These are phyloP conservation scores for Caerostris darwini DNA, from an alignment of 1,140 invertebrate genomes.

Conservation along the genomic window DNA sequence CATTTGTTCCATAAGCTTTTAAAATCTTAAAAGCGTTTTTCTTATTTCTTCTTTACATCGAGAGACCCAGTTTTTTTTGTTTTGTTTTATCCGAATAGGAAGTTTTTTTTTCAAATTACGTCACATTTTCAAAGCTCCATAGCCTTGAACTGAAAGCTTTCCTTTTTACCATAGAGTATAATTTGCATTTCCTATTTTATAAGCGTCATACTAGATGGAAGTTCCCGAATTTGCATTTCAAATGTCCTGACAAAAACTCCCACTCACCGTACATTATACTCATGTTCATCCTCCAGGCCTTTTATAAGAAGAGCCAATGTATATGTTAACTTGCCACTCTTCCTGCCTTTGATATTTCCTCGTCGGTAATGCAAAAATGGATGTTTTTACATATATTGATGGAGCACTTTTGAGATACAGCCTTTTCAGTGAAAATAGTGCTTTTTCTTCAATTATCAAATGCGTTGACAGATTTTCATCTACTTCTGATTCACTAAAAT, in stretches of 20 bases:
- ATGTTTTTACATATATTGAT: conserved; percentile 5
- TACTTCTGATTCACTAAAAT: neutral
- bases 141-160: neutral
- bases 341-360: neutral
- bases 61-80: neutral
- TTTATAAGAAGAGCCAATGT: conserved; percentile 1
- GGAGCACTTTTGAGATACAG: neutral
- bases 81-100: neutral
- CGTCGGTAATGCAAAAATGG: neutral
- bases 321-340: neutral
- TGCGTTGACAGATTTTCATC: neutral
- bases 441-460: neutral
- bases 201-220: conserved; percentile 2
- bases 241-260: conserved; percentile 14
- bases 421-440: neutral
- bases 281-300: conserved; percentile 11
- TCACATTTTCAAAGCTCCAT: conserved; percentile 16
- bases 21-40: neutral
- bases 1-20: neutral
- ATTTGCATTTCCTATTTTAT: conserved; percentile 37
- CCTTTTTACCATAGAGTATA: neutral
- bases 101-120: neutral
- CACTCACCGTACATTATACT: neutral
- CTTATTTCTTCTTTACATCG: neutral
- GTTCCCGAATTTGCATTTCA: conserved; percentile 23